phyloP scores from a whole-genome alignment of 2,797 vertebrate genomes.

The Diplodus puntazzo region DNA sequence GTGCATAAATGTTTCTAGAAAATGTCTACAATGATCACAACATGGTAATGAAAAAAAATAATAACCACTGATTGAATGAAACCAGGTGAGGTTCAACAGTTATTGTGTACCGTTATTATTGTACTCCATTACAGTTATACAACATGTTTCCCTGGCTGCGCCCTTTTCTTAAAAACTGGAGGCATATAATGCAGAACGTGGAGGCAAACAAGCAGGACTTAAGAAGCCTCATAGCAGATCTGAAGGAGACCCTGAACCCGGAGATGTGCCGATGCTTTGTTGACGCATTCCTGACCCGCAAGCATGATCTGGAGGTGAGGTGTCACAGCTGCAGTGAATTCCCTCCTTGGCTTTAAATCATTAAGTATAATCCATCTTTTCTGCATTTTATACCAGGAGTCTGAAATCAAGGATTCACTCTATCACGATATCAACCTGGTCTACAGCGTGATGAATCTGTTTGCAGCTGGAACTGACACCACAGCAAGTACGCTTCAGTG shows the following conservation, averaged over 20 bases:
- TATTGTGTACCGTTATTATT: too few species aligned
- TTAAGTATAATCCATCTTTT: not conserved
- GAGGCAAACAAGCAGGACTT: fast-evolving
- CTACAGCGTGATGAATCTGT: constrained; percentile 55
- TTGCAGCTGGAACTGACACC: constrained; percentile 32
- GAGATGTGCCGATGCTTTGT: constrained; percentile 60
- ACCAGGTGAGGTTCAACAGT: too few species aligned
- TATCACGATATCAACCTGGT: constrained; percentile 72
- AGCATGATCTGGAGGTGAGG: constrained; percentile 56
- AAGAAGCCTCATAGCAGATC: constrained; percentile 16
- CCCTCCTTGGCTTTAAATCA: not conserved
- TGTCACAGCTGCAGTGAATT: not conserved
- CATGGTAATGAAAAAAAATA: too few species aligned
- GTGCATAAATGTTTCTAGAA: too few species aligned
- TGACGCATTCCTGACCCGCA: constrained; percentile 60
- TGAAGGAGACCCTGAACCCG: constrained; percentile 61
- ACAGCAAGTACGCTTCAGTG: constrained; percentile 57
- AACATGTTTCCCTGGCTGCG: constrained; percentile 53
- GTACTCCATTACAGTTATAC: constrained; percentile 47
- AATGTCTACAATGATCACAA: too few species aligned
- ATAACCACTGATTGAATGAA: too few species aligned
- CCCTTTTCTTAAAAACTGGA: constrained; percentile 56
- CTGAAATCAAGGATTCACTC: constrained; percentile 17
- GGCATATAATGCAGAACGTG: constrained; percentile 20
- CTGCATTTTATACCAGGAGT: constrained; percentile 20